A percentile compares a stretch with the other conserved stretches of the same genome.
Evolutionary conservation across 2,797 vertebrate species (phyloP).

Genomic region (Schizothorax lantsangensis): DNA sequence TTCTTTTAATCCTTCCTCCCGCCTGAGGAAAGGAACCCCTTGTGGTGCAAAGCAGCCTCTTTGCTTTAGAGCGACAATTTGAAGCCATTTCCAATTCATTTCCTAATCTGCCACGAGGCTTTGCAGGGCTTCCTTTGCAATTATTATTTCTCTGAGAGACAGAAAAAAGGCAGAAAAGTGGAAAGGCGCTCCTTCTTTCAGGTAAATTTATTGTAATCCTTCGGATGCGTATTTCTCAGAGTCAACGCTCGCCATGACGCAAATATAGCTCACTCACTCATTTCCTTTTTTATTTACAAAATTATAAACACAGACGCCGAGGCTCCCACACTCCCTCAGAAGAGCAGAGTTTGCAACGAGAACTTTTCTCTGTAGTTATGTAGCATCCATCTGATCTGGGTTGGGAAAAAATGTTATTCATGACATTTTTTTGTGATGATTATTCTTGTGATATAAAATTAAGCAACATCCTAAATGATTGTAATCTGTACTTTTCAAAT

Average conservation of each 20-base stretch:
- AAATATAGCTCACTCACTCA: conserved; percentile 9
- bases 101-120: conserved; percentile 91
- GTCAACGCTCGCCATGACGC: conserved; percentile 77
- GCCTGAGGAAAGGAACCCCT: conserved; percentile 90
- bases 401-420: background rate
- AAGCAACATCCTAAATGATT: background rate
- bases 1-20: conserved; percentile 91
- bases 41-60: conserved; percentile 92
- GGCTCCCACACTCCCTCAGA: background rate
- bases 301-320: conserved; percentile 25
- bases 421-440: rapidly evolving
- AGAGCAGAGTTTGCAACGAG: background rate
- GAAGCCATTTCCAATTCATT: conserved; percentile 94
- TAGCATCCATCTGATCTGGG: background rate
- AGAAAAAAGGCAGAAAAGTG: conserved; percentile 70
- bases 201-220: conserved; percentile 86
- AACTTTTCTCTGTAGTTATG: background rate
- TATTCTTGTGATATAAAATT: background rate
- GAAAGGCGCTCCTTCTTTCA: conserved; percentile 65
- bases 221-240: conserved; percentile 80
- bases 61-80: conserved; percentile 93
- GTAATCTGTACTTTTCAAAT: too few species aligned
- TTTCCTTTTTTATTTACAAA: conserved; percentile 36
- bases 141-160: conserved; percentile 76
- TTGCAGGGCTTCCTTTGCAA: conserved; percentile 79